Evolutionary conservation across 2,888 invertebrate species (phyloP).

Genomic region (Cotesia congregata): DNA sequence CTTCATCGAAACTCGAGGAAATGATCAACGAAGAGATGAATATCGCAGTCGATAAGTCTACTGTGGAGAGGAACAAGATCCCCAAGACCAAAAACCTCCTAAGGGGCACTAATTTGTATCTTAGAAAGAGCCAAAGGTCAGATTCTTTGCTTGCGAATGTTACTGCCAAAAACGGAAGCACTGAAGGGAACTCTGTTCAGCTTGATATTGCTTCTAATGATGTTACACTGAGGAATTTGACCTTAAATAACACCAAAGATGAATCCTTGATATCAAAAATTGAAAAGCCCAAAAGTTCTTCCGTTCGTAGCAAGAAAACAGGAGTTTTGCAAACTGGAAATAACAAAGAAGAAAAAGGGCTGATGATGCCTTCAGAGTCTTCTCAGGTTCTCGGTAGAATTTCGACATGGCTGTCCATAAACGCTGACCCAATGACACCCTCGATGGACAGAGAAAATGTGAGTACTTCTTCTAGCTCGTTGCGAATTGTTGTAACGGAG

Average conservation of each 20-base stretch:
- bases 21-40: constrained; percentile 65
- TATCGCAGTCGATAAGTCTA: constrained; percentile 59
- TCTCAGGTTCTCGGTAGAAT: constrained; percentile 8
- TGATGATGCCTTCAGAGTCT: background rate
- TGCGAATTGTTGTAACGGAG: constrained; percentile 57
- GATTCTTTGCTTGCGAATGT: constrained; percentile 50
- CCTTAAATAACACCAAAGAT: background rate
- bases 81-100: constrained; percentile 58
- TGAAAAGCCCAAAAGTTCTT: background rate
- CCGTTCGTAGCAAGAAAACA: no score
- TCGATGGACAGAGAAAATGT: background rate
- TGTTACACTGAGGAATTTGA: background rate
- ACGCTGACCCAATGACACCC: constrained; percentile 32
- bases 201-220: constrained; percentile 22
- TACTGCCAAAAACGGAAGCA: constrained; percentile 50
- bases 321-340: background rate
- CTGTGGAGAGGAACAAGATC: constrained; percentile 64
- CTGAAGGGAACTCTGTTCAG: no score
- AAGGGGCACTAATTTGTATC: constrained; percentile 54
- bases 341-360: background rate
- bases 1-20: constrained; percentile 55
- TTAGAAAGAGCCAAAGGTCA: constrained; percentile 49
- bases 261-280: background rate
- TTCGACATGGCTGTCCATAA: constrained; percentile 38
- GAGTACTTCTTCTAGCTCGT: constrained; percentile 31